phyloP scores from a whole-genome alignment of 2,888 invertebrate species.

The Dryococelus australis region DNA sequence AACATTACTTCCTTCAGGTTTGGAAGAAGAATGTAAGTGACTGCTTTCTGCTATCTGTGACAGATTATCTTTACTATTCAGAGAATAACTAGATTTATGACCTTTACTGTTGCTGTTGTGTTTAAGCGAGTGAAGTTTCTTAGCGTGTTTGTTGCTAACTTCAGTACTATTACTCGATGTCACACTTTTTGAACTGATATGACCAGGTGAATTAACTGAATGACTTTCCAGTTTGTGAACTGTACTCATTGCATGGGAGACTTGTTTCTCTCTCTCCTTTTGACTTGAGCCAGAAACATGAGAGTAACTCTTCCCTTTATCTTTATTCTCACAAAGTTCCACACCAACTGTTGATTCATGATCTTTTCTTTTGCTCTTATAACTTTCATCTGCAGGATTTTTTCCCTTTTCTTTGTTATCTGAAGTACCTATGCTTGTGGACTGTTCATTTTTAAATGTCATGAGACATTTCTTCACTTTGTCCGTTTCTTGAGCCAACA shows the following conservation, averaged over 20 bases:
- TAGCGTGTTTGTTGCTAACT: not conserved
- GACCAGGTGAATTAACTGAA: not conserved
- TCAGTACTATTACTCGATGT: not conserved
- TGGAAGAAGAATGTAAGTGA: not conserved
- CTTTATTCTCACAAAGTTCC: not conserved
- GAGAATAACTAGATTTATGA: not conserved
- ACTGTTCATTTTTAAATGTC: slow-evolving; percentile 33
- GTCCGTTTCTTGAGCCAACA: slow-evolving; percentile 32
- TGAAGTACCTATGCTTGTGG: slow-evolving; percentile 19
- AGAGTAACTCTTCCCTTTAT: not conserved
- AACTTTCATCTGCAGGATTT: not conserved
- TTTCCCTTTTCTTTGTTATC: not conserved
- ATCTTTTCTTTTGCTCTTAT: not conserved
- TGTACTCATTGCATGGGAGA: not conserved
- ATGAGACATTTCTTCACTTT: slow-evolving; percentile 35
- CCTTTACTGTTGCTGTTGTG: not conserved
- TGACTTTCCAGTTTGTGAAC: too few relatives aligned
- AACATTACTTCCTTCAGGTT: not conserved
- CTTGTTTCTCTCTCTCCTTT: not conserved
- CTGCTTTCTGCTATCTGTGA: not conserved
- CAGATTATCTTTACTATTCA: not conserved
- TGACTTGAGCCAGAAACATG: not conserved
- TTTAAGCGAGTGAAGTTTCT: not conserved
- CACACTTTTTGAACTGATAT: not conserved
- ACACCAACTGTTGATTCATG: too few relatives aligned